phyloP scores from a whole-genome alignment of 2,888 invertebrate species.

The Psylliodes chrysocephalus region DNA sequence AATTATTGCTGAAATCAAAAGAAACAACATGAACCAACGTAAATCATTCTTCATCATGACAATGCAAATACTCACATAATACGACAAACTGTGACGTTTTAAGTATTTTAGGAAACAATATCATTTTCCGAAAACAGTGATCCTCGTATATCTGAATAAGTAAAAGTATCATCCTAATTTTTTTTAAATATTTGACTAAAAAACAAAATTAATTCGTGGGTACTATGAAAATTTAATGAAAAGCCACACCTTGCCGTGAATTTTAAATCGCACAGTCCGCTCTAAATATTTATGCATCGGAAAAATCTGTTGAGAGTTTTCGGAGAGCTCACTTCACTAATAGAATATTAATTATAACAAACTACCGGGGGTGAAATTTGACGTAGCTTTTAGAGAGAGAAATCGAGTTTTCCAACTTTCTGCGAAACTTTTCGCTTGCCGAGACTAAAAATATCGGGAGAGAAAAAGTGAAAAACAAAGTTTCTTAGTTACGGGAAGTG shows the following conservation, averaged over 20 bases:
- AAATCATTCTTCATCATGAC: no score
- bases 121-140: no score
- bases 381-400: constrained; percentile 37
- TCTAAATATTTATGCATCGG: constrained; percentile 37
- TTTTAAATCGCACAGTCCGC: constrained; percentile 20
- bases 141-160: no score
- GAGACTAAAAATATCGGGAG: constrained; percentile 23
- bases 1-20: no score
- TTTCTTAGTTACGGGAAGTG: constrained; percentile 14
- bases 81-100: no score
- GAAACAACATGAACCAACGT: no score
- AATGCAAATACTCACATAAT: no score
- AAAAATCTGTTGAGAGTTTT: constrained; percentile 46
- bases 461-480: constrained; percentile 20
- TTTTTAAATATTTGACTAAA: background rate
- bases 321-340: constrained; percentile 47
- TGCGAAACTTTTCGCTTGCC: constrained; percentile 23
- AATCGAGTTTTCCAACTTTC: constrained; percentile 38
- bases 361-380: constrained; percentile 42
- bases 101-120: no score
- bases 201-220: background rate
- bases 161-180: constrained; percentile 29
- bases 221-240: constrained; percentile 11
- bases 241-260: constrained; percentile 21
- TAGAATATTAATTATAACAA: constrained; percentile 52